Base-by-base conservation (phyloP, 2,113 vertebrate genomes). In the Tachysurus fulvidraco region DNA sequence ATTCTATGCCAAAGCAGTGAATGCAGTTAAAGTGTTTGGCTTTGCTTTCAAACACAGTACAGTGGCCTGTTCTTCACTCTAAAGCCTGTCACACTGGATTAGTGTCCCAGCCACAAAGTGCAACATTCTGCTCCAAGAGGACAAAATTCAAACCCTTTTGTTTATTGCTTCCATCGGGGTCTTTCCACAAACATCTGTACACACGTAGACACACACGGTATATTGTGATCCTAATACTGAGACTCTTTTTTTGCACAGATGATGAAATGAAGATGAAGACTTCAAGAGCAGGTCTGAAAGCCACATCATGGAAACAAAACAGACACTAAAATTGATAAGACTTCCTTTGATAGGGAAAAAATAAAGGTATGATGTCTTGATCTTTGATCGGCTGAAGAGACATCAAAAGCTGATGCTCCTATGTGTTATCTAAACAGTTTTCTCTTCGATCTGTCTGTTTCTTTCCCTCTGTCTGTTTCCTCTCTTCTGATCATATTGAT, bases 91-190 rank as follows among this genome's bases (percentile, higher is more conserved):
- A 81, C 82, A 46, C 62, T 44, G 44, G 17, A 73, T 88, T 79
- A 88, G 36, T 6, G 14, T 87, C 79, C 79, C 64, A 54, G n/a
- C 13, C 36, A 17, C 41, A 59, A 79, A 46, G 28, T 60, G 46
- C 77, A 86, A 81, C 69, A 59, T 82, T 60, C 21, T 83, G 69
- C 54, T 74, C 41, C 79, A 59, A 12, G 54, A 55, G 28, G 9
- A 50, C 9, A 44, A n/a, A 78, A 82, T 62, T 60, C 25, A 60
- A 86, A 64, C 36, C n/a, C 41, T 81, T 36, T 54, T 81, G 86
- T 87, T 84, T 89, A 82, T 82, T 85, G n/a, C 78, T 62, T 74
- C 67, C 57, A 84, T 57, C 77, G 81, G 81, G 73, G 55, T 65
- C 81, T 84, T 73, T 54, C 52, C 54, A 69, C 80, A 65, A 54